Conservation (phyloP, 2,888 invertebrate genomes). For the Anorthoa munda region DNA sequence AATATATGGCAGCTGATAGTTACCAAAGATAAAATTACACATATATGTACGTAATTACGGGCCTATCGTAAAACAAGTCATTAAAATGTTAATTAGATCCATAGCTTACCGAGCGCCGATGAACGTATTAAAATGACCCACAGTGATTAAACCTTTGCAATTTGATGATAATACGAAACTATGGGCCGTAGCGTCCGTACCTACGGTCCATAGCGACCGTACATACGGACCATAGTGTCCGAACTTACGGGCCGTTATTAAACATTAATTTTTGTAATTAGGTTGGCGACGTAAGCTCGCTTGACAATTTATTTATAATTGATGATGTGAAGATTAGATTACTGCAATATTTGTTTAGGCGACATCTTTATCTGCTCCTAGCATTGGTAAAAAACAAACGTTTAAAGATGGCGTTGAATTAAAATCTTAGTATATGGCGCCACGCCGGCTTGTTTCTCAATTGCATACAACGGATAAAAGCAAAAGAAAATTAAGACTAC, state of each 20-base stretch:
- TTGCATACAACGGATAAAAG: too few species aligned
- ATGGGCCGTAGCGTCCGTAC: background rate
- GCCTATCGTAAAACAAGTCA: constrained; percentile 71
- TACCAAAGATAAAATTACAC: constrained; percentile 46
- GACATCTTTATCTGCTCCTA: background rate
- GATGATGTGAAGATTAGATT: constrained; percentile 17
- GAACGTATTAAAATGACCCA: constrained; percentile 60
- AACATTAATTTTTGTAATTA: constrained; percentile 48
- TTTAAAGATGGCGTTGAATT: too few species aligned
- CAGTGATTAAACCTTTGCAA: constrained; percentile 62
- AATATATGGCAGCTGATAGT: constrained; percentile 25
- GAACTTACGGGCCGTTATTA: constrained; percentile 19
- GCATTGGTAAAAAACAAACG: background rate
- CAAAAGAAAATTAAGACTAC: background rate
- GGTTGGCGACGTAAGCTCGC: constrained; percentile 6
- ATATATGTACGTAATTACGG: constrained; percentile 67
- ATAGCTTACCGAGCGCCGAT: constrained; percentile 67
- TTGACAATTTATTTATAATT: constrained; percentile 11
- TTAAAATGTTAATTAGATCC: constrained; percentile 73
- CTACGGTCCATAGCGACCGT: background rate
- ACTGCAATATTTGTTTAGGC: background rate
- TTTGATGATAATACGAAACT: constrained; percentile 47
- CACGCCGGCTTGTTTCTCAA: too few species aligned
- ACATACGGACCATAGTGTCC: background rate
- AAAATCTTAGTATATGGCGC: too few species aligned